A percentile compares a stretch with the other conserved stretches of the same genome.
Evolutionary conservation across 2,797 vertebrate species (phyloP).

Genomic region (Myioborus miniatus): DNA sequence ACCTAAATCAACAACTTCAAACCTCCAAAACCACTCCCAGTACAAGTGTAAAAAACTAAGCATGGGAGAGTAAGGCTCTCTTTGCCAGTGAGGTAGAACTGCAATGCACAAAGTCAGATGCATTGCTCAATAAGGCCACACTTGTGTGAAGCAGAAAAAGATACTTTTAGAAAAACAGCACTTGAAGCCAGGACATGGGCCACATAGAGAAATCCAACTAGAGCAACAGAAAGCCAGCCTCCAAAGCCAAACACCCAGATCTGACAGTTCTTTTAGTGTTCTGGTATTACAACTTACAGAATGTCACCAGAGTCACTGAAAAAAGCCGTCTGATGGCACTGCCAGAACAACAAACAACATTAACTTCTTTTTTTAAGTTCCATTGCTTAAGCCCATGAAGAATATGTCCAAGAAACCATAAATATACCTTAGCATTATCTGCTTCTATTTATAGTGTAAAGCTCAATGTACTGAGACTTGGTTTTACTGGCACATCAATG

Average conservation of each 20-base stretch:
- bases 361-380: not conserved
- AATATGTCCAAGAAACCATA: conserved; percentile 43
- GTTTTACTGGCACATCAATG: conserved; percentile 14
- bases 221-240: not conserved
- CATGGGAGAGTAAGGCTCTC: not conserved
- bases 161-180: not conserved
- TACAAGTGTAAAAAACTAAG: not conserved
- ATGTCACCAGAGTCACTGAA: not conserved
- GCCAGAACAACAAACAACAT: not conserved
- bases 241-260: not conserved
- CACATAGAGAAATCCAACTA: not conserved
- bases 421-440: conserved; percentile 46
- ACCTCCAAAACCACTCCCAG: not conserved
- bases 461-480: conserved; percentile 28
- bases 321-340: not conserved
- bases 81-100: not conserved
- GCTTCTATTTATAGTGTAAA: conserved; percentile 31
- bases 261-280: not conserved
- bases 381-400: conserved; percentile 48
- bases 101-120: not conserved
- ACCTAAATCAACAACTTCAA: not conserved
- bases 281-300: not conserved
- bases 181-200: accelerated
- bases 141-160: not conserved
- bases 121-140: not conserved